Conservation (phyloP, 2,888 invertebrate genomes). For the Parelbella ahira region DNA sequence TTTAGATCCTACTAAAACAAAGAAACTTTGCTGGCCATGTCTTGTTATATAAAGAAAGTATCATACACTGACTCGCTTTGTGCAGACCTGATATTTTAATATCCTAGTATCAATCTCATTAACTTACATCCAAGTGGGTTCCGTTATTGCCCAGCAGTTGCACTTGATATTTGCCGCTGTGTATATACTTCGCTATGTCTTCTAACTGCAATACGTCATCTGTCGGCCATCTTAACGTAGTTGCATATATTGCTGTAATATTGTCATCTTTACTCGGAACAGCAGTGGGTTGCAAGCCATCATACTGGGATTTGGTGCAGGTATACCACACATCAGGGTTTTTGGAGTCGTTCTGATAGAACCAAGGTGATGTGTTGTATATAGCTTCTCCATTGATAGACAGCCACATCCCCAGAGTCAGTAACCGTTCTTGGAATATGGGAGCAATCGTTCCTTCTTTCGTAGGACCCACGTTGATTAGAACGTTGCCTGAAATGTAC, state of each 20-base stretch:
- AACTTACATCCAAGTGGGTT: slow-evolving; percentile 46
- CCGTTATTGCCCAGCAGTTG: slow-evolving; percentile 50
- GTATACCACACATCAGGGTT: slow-evolving; percentile 89
- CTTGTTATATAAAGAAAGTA: no score
- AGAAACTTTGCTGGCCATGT: no score
- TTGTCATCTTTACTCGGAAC: slow-evolving; percentile 36
- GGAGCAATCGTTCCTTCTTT: slow-evolving; percentile 92
- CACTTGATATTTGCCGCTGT: slow-evolving; percentile 43
- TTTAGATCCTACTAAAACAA: no score
- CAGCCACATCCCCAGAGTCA: slow-evolving; percentile 90
- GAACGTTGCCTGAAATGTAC: slow-evolving; percentile 85
- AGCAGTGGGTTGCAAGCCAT: slow-evolving; percentile 41
- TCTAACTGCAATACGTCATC: slow-evolving; percentile 62
- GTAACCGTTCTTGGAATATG: slow-evolving; percentile 91
- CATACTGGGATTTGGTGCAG: slow-evolving; percentile 42
- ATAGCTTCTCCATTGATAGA: slow-evolving; percentile 92
- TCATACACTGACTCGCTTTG: no score
- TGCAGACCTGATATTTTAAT: no score
- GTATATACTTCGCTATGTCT: slow-evolving; percentile 44
- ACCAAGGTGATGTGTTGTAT: slow-evolving; percentile 89
- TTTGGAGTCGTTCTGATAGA: slow-evolving; percentile 88
- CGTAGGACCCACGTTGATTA: slow-evolving; percentile 94
- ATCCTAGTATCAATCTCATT: no score
- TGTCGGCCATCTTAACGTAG: slow-evolving; percentile 85
- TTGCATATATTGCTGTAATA: slow-evolving; percentile 82